These are phyloP conservation scores for Meiosimyza platycephala DNA, from an alignment of 2,888 invertebrate species.

Conservation along the genomic window DNA sequence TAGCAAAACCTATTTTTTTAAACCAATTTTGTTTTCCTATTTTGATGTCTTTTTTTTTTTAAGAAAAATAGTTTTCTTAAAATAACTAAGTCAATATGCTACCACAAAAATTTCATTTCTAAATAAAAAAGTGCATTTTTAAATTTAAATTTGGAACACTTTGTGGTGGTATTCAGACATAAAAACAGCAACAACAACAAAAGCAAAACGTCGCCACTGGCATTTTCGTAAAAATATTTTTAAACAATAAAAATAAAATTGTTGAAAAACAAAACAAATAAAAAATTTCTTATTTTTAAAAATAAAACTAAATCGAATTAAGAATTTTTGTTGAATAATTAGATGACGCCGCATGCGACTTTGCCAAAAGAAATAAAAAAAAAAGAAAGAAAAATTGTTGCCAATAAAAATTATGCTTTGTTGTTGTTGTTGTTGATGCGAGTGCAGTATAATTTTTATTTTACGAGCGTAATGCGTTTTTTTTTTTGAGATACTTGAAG, in stretches of 20 bases:
- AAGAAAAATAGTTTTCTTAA: too few relatives aligned
- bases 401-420: not conserved
- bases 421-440: not conserved
- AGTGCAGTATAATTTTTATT: not conserved
- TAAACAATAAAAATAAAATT: not conserved
- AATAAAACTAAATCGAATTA: constrained; percentile 14
- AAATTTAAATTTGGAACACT: constrained; percentile 33
- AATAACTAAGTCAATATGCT: too few relatives aligned
- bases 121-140: constrained; percentile 31
- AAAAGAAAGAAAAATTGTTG: not conserved
- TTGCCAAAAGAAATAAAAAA: not conserved
- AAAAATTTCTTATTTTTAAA: not conserved
- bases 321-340: constrained; percentile 17
- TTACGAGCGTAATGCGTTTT: too few relatives aligned
- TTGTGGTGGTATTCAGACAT: constrained; percentile 25
- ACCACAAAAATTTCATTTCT: too few relatives aligned
- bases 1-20: not conserved
- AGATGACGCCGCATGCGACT: constrained; percentile 14
- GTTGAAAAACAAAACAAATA: constrained; percentile 2
- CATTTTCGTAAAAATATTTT: constrained; percentile 16
- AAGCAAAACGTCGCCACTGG: constrained; percentile 8
- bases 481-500: too few relatives aligned
- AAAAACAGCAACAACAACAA: constrained; percentile 3
- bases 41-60: too few relatives aligned
- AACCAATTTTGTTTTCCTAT: too few relatives aligned